A percentile compares a stretch with the other conserved stretches of the same genome.
Evolutionary conservation across 2,888 invertebrate species (phyloP).

Genomic region (Dilophus febrilis): DNA sequence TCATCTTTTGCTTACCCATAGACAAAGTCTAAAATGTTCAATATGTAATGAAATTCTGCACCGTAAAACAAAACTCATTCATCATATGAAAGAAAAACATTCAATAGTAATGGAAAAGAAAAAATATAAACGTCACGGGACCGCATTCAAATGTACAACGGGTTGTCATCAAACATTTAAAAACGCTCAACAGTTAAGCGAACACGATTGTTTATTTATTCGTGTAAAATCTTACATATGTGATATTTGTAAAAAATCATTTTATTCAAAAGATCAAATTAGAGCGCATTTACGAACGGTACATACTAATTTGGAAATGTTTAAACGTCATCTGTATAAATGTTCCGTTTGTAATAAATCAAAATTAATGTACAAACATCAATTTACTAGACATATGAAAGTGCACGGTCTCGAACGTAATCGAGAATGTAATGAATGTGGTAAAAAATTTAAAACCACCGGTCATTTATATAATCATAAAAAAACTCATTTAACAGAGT

Average conservation of each 20-base stretch:
- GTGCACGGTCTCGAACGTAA: background rate
- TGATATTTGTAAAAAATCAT: background rate
- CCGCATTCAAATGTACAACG: too few species aligned
- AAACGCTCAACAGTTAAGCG: too few species aligned
- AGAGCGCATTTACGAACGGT: background rate
- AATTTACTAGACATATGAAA: constrained; percentile 11
- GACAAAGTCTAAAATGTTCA: too few species aligned
- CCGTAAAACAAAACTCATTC: too few species aligned
- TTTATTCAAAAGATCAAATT: background rate
- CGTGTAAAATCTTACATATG: background rate
- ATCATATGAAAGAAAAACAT: too few species aligned
- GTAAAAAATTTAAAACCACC: background rate
- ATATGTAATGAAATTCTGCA: too few species aligned
- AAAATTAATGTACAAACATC: constrained; percentile 28
- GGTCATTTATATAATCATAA: background rate
- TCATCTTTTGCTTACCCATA: too few species aligned
- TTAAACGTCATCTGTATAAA: constrained; percentile 28
- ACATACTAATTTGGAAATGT: background rate
- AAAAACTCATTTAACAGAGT: background rate
- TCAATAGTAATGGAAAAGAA: too few species aligned
- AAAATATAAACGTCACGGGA: too few species aligned
- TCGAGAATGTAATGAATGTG: background rate
- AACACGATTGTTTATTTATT: background rate
- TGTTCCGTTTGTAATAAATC: constrained; percentile 31
- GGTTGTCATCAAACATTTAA: too few species aligned